Conservation (phyloP, 2,797 vertebrate genomes). For the Oryzias sinensis region DNA sequence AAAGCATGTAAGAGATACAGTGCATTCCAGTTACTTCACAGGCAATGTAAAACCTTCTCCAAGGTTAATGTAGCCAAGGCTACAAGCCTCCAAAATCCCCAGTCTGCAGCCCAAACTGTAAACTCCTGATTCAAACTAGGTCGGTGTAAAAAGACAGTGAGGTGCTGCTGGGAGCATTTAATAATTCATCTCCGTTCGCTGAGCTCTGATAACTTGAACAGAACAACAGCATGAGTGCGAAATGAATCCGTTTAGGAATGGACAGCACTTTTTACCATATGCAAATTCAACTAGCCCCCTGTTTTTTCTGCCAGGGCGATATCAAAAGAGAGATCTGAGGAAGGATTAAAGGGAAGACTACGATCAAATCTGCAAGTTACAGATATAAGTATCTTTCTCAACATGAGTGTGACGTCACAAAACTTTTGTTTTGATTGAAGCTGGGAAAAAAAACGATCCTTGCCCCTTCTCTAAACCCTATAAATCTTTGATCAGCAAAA, state of each 20-base stretch:
- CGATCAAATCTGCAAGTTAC: background rate
- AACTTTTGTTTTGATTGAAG: constrained; percentile 9
- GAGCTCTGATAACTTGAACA: constrained; percentile 64
- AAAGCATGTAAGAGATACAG: background rate
- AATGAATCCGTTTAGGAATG: constrained; percentile 21
- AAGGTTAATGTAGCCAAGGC: constrained; percentile 24
- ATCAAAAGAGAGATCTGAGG: background rate
- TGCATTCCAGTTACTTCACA: constrained; percentile 5
- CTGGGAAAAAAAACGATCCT: constrained; percentile 18
- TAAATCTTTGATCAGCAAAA: constrained; percentile 56
- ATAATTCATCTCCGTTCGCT: constrained; percentile 71
- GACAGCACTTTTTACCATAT: constrained; percentile 12
- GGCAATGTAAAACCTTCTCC: constrained; percentile 11
- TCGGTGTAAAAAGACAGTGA: constrained; percentile 41
- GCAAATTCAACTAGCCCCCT: constrained; percentile 4
- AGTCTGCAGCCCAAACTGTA: constrained; percentile 41
- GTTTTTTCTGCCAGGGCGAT: background rate
- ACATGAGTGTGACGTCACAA: constrained; percentile 1
- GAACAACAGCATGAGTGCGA: constrained; percentile 55
- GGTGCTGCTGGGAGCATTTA: constrained; percentile 64
- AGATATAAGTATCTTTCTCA: background rate
- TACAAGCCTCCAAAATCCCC: constrained; percentile 21
- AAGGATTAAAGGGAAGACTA: background rate
- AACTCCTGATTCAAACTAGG: constrained; percentile 64
- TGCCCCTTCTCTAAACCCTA: constrained; percentile 22